Evolutionary conservation across 2,113 vertebrate species (phyloP).

Genomic region (Trogon surrucura): DNA sequence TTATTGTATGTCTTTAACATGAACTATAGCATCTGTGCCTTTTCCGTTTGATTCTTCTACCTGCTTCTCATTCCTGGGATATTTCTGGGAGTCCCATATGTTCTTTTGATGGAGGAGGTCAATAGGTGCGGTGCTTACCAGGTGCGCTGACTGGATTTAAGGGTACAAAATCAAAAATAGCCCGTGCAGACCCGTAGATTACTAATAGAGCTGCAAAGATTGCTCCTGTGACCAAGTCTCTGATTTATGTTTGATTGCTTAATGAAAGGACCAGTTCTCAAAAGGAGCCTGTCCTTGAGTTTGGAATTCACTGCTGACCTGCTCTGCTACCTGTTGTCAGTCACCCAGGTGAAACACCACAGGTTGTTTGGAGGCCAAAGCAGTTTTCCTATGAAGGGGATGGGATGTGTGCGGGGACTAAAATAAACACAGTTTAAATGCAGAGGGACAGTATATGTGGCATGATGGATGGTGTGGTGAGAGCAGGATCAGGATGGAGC

Average conservation of each 20-base stretch:
- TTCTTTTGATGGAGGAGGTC: not conserved
- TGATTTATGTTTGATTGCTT: not conserved
- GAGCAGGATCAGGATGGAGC: not conserved
- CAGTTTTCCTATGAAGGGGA: not conserved
- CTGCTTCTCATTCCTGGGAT: not conserved
- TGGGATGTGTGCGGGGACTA: not conserved
- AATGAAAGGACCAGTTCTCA: not conserved
- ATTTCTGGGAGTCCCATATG: rapidly evolving
- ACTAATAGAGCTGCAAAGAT: not conserved
- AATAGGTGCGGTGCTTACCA: not conserved
- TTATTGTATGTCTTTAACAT: not conserved
- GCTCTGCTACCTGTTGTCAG: not conserved
- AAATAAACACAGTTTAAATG: not conserved
- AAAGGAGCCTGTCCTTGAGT: not conserved
- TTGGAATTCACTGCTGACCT: not conserved
- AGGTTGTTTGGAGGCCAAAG: not conserved
- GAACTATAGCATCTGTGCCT: not conserved
- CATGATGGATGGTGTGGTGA: not conserved
- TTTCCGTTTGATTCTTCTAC: not conserved
- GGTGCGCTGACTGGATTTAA: not conserved
- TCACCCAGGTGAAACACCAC: not conserved
- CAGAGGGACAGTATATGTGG: not conserved
- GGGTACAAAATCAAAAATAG: not conserved
- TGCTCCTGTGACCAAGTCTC: not conserved
- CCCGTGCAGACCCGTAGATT: not conserved